phyloP scores from a whole-genome alignment of 1,140 invertebrate species.

The Anastrepha obliqua region DNA sequence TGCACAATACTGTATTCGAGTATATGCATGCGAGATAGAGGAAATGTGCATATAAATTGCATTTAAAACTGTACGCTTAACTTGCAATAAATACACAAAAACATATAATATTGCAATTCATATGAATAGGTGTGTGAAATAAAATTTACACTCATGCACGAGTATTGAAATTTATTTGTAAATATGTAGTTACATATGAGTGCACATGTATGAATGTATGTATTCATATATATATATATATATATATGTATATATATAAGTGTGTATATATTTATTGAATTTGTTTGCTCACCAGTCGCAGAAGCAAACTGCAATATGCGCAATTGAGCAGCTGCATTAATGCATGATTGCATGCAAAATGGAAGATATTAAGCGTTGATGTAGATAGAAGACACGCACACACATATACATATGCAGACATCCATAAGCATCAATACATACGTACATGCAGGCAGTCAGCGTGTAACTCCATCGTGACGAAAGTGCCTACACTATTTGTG shows the following conservation, averaged over 20 bases:
- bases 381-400: neutral
- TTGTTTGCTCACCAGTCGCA: neutral
- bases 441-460: neutral
- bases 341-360: slow-evolving; percentile 43
- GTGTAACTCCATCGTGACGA: neutral
- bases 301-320: slow-evolving; percentile 38
- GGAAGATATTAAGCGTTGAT: slow-evolving; percentile 27
- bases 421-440: neutral
- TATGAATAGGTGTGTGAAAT: no score
- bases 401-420: neutral
- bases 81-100: no score
- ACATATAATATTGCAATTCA: no score
- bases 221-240: neutral
- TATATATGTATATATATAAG: neutral
- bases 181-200: neutral
- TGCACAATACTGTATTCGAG: no score
- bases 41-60: no score
- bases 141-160: neutral
- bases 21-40: no score
- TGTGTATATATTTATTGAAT: neutral
- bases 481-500: neutral
- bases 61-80: no score
- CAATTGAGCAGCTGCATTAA: slow-evolving; percentile 48
- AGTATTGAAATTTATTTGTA: neutral
- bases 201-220: neutral